phyloP scores from a whole-genome alignment of 2,888 invertebrate species.

The Protophormia terraenovae region DNA sequence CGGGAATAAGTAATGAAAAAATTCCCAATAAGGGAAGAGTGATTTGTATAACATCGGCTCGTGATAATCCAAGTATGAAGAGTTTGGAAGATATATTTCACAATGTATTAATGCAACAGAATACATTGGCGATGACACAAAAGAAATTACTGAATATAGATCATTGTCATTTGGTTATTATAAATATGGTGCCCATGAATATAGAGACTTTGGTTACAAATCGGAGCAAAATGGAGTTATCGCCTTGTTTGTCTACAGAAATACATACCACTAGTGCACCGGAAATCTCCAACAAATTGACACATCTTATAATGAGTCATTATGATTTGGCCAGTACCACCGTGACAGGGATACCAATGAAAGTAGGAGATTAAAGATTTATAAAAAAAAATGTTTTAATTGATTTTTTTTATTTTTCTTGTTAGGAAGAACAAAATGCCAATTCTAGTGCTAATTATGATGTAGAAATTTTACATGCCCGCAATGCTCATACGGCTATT shows the following conservation, averaged over 20 bases:
- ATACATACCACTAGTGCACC: constrained; percentile 91
- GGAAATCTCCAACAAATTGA: constrained; percentile 87
- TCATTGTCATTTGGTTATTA: constrained; percentile 93
- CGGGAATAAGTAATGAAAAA: constrained; percentile 74
- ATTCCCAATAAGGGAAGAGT: constrained; percentile 86
- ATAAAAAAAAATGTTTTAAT: no score
- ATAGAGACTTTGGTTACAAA: constrained; percentile 89
- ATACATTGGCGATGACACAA: constrained; percentile 86
- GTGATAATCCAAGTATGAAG: constrained; percentile 93
- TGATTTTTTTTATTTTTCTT: not conserved
- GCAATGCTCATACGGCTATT: constrained; percentile 91
- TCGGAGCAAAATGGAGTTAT: constrained; percentile 87
- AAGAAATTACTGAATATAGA: constrained; percentile 87
- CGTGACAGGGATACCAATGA: constrained; percentile 99
- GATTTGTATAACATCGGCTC: constrained; percentile 94
- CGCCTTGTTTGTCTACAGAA: constrained; percentile 88
- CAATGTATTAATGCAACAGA: constrained; percentile 90
- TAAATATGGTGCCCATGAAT: constrained; percentile 93
- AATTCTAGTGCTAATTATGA: constrained; percentile 99
- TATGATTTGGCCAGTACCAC: constrained; percentile 97
- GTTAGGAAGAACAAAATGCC: constrained; percentile 95
- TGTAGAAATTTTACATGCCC: constrained; percentile 96
- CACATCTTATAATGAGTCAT: constrained; percentile 90
- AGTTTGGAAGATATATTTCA: constrained; percentile 93
- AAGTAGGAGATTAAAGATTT: constrained; percentile 80